Evolutionary conservation across 1,140 invertebrate species (phyloP), one percentile per base, ranked within the genome.

Genomic region (Melipona quadrifasciata): DNA sequence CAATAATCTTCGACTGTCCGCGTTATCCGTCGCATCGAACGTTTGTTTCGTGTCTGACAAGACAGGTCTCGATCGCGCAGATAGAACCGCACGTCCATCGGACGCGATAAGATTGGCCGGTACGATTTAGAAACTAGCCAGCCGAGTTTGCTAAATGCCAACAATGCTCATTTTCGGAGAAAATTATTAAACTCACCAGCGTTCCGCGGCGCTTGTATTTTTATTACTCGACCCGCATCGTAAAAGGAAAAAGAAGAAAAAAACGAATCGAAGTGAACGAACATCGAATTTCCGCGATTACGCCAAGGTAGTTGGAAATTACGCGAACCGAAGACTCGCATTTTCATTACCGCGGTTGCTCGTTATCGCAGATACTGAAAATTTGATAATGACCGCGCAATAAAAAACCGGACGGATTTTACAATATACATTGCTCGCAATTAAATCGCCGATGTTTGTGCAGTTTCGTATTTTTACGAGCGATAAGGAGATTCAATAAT

Each of bases 31-130:
- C 27, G 53, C 27, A 58, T 88, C 61, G 27, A 53, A 64, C 39
- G 71, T 34, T 76, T 57, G 58, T 76, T 76, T 84, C 47, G 24
- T 16, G 31, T 34, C 51, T 61, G 76, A 84, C 80, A 86, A 75
- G 80, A 80, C 80, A 84, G 76, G 80, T 79, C 24, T 65, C 74
- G 68, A 85, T 87, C 72, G 39, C 12, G 21, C 31, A 55, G 86
- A 88, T 88, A 77, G 72, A 51, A 88, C 83, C 80, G 39, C 55
- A 61, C 71, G 76, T 73, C 75, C 47, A 61, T 87, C 64, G 80
- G 16, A 70, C 39, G 64, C 51, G 88, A 89, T 89, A 89, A 89
- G 88, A 89, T 87, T 89, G 89, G 4, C 19, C 17, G 11, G 2
- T 34, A 27, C 39, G 82, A 80, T 80, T 76, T 72, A 79, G 76